Evolutionary conservation across 2,888 invertebrate genomes (phyloP), one percentile per base, ranked within the genome.

Genomic region (Achlya flavicornis): DNA sequence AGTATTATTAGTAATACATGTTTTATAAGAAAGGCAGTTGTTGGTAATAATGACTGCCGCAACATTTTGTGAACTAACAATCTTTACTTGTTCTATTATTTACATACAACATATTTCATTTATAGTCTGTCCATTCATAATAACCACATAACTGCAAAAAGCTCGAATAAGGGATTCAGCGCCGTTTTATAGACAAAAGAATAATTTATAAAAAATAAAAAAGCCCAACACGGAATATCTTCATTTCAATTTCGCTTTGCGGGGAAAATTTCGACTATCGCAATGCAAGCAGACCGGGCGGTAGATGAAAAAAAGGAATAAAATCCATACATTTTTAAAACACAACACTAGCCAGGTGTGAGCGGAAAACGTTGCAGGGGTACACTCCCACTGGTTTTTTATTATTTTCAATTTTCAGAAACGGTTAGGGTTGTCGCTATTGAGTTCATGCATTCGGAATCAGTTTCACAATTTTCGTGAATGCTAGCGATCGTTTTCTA

Each of bases 271-370:
- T 46, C 46, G 4, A 53, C 53, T 19, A 53, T 53, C 53, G 53
- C 53, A 53, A 53, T 10, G 53, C 53, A 53, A 53, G 53, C 19
- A 19, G 53, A 4, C 16, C 19, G 53, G 19, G 53, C 16, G 53
- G 53, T 19, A 19, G 19, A 53, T 53, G 53, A 53, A 53, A 53
- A 53, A 53, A 53, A 19, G 19, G 10, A 8, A 53, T 19, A 48
- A 53, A 53, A 53, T 53, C 53, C 19, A 80, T 82, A 69, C 76
- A 83, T 82, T 76, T 78, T 82, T 81, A 77, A 83, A 76, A 59
- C 66, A 62, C 62, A 66, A 72, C 66, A 72, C 71, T 61, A 65
- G 26, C 63, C 79, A 78, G 79, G 83, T 82, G 82, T 71, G 74
- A 69, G 64, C 59, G 61, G 58, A 66, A 69, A 66, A 63, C 64